Base-by-base conservation (phyloP, 2,888 invertebrate species). In the Caenorhabditis uteleia region DNA sequence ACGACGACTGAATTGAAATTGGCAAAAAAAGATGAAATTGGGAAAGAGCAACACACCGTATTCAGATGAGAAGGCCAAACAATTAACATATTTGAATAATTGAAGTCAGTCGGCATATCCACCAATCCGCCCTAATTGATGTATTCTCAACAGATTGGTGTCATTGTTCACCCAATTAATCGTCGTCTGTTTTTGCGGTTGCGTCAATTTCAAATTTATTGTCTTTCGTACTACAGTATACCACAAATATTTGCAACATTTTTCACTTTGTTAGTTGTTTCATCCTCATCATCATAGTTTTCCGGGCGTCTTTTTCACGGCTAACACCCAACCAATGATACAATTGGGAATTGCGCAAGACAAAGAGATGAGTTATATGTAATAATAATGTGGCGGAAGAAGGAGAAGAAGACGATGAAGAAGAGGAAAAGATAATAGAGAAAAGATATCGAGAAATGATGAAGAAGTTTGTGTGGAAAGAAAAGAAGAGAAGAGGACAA, bases 341-440 rank as follows among this genome's bases (percentile, higher is more conserved):
- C 46, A 26, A 36, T 21, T 47, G 55, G 55, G 55, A 56, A 56
- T 56, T 48, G 42, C 21, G 36, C 20, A 43, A 34, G 39, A 26
- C 42, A 6, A 7, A 25, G 7, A 42, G 39, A 56, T 56, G 56
- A 49, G 43, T 46, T 55, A 47, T 55, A 47, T 46, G 55, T 55
- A 46, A 55, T 54, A 54, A 54, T 54, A 46, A 54, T 54, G 45
- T 16, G 25, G 45, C 36, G 6, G 6, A 8, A n/a, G n/a, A 10
- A 7, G 36, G 12, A 8, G 12, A 29, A 29, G 29, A 29, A 12
- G 12, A 8, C 7, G 6, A 29, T 29, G 29, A 29, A 29, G 12
- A 29, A 34, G 31, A 23, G 21, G 20, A 27, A 21, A 31, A 46
- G 23, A n/a, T n/a, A n/a, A n/a, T n/a, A n/a, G n/a, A n/a, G n/a